Evolutionary conservation across 2,888 invertebrate species (phyloP).

Genomic region (Cantharis flavilabris): DNA sequence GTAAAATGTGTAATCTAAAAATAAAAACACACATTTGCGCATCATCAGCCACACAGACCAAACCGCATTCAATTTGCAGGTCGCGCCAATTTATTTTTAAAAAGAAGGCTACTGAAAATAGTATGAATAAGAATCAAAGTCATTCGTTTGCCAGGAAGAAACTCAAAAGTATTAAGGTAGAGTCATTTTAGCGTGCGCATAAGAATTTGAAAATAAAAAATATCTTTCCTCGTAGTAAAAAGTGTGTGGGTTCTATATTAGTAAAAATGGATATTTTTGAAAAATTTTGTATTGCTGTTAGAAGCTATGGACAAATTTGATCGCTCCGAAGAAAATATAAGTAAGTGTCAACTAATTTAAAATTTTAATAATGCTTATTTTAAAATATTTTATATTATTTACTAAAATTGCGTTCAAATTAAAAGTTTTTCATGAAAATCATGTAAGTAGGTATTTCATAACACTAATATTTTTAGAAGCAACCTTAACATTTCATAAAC

Average conservation of each 20-base stretch:
- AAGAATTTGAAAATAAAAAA: conserved; percentile 29
- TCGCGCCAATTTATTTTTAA: conserved; percentile 46
- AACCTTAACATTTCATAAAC: not conserved
- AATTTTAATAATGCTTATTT: not conserved
- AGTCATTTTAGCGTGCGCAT: conserved; percentile 44
- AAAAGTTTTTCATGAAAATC: not conserved
- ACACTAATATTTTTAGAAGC: not conserved
- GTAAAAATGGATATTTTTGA: conserved; percentile 37
- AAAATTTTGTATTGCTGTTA: conserved; percentile 29
- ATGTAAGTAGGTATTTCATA: not conserved
- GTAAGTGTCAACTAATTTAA: conserved; percentile 10
- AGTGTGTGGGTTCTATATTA: conserved; percentile 19
- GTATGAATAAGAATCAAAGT: conserved; percentile 35
- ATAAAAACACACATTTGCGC: conserved; percentile 23
- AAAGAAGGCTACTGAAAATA: conserved; percentile 48
- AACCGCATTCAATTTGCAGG: conserved; percentile 39
- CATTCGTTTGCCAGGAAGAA: conserved; percentile 44
- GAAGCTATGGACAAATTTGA: conserved; percentile 36
- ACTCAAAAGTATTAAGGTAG: conserved; percentile 44
- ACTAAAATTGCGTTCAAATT: not conserved
- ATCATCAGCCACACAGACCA: conserved; percentile 27
- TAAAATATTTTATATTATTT: not conserved
- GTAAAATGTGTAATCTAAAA: conserved; percentile 11
- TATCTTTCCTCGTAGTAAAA: conserved; percentile 10
- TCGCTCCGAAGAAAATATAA: conserved; percentile 14